Evolutionary conservation across 2,888 invertebrate genomes (phyloP).

Genomic region (Erannis defoliaria): DNA sequence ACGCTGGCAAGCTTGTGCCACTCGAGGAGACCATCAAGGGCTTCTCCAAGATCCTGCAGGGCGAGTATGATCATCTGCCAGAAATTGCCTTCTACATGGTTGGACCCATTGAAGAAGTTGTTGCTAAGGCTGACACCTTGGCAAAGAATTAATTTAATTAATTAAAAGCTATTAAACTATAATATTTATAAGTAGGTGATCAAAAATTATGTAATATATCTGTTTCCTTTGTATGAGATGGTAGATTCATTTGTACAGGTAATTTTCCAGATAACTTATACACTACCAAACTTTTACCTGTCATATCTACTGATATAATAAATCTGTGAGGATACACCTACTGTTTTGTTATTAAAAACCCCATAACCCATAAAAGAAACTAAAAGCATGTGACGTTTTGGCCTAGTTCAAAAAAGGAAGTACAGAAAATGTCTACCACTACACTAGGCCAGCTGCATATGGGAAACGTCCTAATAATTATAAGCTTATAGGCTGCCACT

Average conservation of each 20-base stretch:
- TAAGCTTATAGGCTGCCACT: too few species aligned
- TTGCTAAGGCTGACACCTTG: slow-evolving; percentile 93
- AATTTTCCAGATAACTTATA: slow-evolving; percentile 35
- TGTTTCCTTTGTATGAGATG: slow-evolving; percentile 33
- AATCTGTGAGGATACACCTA: slow-evolving; percentile 33
- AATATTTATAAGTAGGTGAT: slow-evolving; percentile 46
- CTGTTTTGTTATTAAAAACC: neutral
- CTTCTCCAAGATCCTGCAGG: slow-evolving; percentile 93
- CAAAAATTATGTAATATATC: slow-evolving; percentile 40
- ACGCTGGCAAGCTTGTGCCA: slow-evolving; percentile 95
- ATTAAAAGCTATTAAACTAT: slow-evolving; percentile 27
- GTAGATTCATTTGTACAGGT: slow-evolving; percentile 40
- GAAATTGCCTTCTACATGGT: slow-evolving; percentile 99
- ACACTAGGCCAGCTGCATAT: too few species aligned
- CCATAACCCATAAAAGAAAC: neutral
- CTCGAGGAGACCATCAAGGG: slow-evolving; percentile 95
- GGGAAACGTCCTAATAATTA: too few species aligned
- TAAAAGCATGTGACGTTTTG: too few species aligned
- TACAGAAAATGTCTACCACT: too few species aligned
- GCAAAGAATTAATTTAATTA: slow-evolving; percentile 86
- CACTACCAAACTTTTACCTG: slow-evolving; percentile 58
- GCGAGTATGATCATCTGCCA: slow-evolving; percentile 96
- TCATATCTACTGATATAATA: slow-evolving; percentile 39
- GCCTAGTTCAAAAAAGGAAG: too few species aligned
- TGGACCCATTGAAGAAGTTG: slow-evolving; percentile 96